Conservation (phyloP, 2,888 invertebrate species). For the Leptopterna dolabrata region DNA sequence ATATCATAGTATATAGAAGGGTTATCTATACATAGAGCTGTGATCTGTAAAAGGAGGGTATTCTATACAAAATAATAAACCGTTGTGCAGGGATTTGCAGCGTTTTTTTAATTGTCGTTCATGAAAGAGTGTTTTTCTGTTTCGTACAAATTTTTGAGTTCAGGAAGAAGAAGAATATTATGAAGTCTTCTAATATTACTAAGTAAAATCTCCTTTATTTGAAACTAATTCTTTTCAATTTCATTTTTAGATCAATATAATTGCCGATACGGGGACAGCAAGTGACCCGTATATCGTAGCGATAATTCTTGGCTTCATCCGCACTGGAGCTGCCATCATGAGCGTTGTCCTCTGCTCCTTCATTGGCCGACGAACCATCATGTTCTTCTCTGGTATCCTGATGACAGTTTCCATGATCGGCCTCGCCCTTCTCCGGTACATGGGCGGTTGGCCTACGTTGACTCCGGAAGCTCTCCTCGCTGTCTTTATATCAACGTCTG, state of each 20-base stretch:
- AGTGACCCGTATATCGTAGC: conserved; percentile 42
- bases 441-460: not conserved
- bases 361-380: not conserved
- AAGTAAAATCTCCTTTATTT: no score
- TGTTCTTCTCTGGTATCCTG: conserved; percentile 1
- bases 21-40: no score
- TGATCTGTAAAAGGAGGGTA: no score
- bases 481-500: conserved; percentile 15
- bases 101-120: no score
- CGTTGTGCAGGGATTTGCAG: no score
- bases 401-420: conserved; percentile 46
- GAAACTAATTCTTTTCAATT: not conserved
- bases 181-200: no score
- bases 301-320: conserved; percentile 31
- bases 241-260: conserved; percentile 15
- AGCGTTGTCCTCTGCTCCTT: not conserved
- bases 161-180: no score
- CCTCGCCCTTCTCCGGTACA: not conserved
- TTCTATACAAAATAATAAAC: no score
- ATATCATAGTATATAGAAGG: no score
- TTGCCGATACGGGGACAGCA: not conserved
- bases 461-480: conserved; percentile 2
- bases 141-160: no score
- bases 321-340: conserved; percentile 5
- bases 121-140: no score